Base-by-base conservation (phyloP, 2,888 invertebrate genomes). In the Agrotis segetum region DNA sequence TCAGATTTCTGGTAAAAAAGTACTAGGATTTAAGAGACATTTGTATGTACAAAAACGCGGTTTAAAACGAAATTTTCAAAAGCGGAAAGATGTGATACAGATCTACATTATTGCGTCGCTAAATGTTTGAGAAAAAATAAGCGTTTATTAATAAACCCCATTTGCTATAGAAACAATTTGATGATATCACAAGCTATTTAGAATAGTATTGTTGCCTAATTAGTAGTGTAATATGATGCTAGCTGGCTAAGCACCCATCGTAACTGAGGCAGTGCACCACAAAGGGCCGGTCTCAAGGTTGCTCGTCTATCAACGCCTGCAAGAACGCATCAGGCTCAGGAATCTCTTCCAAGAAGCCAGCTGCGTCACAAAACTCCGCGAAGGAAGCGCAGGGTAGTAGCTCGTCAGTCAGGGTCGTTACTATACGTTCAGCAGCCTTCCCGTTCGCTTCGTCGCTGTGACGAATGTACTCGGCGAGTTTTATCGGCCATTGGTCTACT, bases 341-440 rank as follows among this genome's bases (percentile, higher is more conserved):
- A 78, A 98, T 96, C 80, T 97, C 97, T 78, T 96, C 97, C 81
- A 98, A 96, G 81, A 98, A 94, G 97, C 99, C 99, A 85, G 98
- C 97, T 83, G 99, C 98, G 97, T 99, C 99, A 94, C 98, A 98
- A 96, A 99, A 99, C 96, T 99, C 99, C 11, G 97, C 97, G 93
- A 99, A 98, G 19, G 98, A 98, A 77, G 98, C 97, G 95, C 99
- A 99, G 14, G 99, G 98, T 86, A 99, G 96, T 88, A 99, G 96
- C 92, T 99, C 99, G 87, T 99, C 98, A 55, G 98, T 98, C 86
- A 99, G 98, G 1, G 97, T 96, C 40, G 97, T 96, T 79, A 99
- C 97, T 74, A 99, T 97, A 77, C 97, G 97, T 91, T 99, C 99
- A 16, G 99, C 98, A 17, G 98, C 97, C 92, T 99, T 99, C 29